Evolutionary conservation across 2,888 invertebrate genomes (phyloP), one percentile per base, ranked within the genome.

Genomic region (Ceraclea dissimilis): DNA sequence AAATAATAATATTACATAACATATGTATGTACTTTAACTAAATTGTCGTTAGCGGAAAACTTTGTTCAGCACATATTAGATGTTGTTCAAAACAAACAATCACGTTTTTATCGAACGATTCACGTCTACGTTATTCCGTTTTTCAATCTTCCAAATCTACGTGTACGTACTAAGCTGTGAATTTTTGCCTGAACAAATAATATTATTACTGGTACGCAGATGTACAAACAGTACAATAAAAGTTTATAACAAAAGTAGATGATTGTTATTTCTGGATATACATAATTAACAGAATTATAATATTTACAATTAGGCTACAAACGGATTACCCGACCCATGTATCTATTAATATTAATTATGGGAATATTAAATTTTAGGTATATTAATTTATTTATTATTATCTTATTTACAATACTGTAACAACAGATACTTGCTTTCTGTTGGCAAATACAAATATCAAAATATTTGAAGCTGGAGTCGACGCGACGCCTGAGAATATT

Each of bases 41-140:
- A 39, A 39, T n/a, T 39, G 39, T 39, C 39, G 39, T 39, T 39
- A 8, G 13, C 13, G 39, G 16, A 39, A 39, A 39, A 31, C 8
- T 39, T 39, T 39, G 13, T 16, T 39, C 39, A 39, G 16, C 39
- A 39, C 39, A 39, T 16, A 39, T 39, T n/a, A n/a, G n/a, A n/a
- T n/a, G n/a, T n/a, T 39, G 39, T 39, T 39, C 39, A 39, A n/a
- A 39, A 39, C 39, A 39, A 39, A 39, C 39, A 39, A 39, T 39
- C 16, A 26, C 26, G 26, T 26, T 26, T 26, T 26, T 26, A n/a
- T 26, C 10, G 26, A 10, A 10, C 26, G 10, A 26, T 26, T 26
- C 10, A 10, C 5, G 10, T 26, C 5, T 26, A 4, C 26, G 26
- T 26, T 26, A 6, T 4, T 26, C 26, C 26, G n/a, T 26, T 26